These are phyloP conservation scores for Spodoptera exigua DNA, from an alignment of 2,888 invertebrate genomes.

Conservation along the genomic window DNA sequence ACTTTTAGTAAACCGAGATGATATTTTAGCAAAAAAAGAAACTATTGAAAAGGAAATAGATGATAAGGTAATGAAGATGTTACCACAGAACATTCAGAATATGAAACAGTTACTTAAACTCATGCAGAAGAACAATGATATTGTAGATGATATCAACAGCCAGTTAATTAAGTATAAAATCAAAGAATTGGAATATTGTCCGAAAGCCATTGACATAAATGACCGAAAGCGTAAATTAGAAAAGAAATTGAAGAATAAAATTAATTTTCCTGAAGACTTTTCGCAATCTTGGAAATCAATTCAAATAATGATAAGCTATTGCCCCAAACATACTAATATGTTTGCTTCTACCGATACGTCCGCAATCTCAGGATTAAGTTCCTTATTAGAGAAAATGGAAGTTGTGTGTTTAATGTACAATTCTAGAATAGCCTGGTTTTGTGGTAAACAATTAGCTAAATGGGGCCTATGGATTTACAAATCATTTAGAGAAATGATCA, in stretches of 20 bases:
- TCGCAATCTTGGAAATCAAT: constrained; percentile 8
- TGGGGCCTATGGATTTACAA: neutral
- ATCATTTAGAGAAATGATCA: no score
- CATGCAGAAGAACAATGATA: constrained; percentile 6
- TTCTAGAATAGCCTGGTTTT: no score
- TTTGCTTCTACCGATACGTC: neutral
- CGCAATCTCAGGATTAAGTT: neutral
- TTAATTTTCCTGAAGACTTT: neutral
- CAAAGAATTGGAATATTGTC: neutral
- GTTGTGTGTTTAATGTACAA: neutral
- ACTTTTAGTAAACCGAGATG: neutral
- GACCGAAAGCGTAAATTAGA: neutral
- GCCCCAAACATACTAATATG: neutral
- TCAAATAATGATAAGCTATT: constrained; percentile 1
- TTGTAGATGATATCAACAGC: neutral
- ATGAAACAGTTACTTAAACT: neutral
- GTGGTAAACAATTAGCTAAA: no score
- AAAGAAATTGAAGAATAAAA: neutral
- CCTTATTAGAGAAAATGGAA: constrained; percentile 14
- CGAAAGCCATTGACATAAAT: neutral
- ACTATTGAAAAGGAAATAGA: neutral
- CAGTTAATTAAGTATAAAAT: constrained; percentile 1
- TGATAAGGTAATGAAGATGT: neutral
- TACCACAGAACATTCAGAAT: constrained; percentile 19
- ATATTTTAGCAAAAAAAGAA: neutral